Evolutionary conservation across 2,113 vertebrate genomes (phyloP).

Genomic region (Alces alces): DNA sequence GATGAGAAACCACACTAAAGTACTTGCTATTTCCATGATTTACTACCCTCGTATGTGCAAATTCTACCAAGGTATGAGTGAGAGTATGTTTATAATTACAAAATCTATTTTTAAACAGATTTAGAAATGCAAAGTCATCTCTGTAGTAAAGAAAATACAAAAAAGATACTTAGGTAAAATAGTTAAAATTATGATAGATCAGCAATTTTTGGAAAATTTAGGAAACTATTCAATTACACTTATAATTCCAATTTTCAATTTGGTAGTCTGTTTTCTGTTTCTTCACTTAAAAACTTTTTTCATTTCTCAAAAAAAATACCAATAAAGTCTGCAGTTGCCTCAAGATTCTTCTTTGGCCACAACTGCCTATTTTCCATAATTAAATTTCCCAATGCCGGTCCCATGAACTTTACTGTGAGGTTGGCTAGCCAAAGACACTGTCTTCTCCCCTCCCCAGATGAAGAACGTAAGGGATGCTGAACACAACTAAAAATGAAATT

Average conservation of each 20-base stretch:
- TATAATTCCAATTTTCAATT: conserved; percentile 8
- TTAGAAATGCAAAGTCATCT: conserved; percentile 1
- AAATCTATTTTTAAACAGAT: conserved; percentile 35
- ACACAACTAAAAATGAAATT: conserved; percentile 24
- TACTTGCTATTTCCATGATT: not conserved
- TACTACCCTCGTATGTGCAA: not conserved
- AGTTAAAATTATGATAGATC: not conserved
- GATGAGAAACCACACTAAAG: not conserved
- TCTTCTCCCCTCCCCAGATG: not conserved
- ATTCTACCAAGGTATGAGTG: not conserved
- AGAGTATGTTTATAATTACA: conserved; percentile 2
- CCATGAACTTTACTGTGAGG: conserved; percentile 23
- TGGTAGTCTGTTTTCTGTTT: not conserved
- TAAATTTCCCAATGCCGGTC: conserved; percentile 28
- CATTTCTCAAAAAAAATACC: conserved; percentile 13
- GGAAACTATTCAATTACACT: not conserved
- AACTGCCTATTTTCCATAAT: not conserved
- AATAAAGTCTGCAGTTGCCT: conserved; percentile 28
- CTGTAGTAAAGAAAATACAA: not conserved
- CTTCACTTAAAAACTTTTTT: not conserved
- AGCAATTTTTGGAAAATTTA: not conserved
- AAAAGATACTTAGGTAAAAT: not conserved
- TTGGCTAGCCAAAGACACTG: conserved; percentile 1
- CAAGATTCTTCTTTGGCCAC: conserved; percentile 30
- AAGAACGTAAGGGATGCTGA: conserved; percentile 30